Base-by-base conservation (phyloP, 2,888 invertebrate genomes). In the Drosophila barbarae region DNA sequence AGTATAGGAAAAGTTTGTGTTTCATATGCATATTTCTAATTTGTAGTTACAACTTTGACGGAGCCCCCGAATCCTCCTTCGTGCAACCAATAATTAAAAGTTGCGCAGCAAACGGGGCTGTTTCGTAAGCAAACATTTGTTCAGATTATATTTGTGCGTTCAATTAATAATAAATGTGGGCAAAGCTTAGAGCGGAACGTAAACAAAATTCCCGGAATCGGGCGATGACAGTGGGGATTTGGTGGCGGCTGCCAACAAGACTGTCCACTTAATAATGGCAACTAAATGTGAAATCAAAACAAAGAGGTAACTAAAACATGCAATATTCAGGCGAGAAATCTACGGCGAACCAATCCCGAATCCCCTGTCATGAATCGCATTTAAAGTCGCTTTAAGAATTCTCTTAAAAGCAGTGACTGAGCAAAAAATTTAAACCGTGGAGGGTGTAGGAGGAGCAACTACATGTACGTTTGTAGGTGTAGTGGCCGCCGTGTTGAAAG, bases 391-490 rank as follows among this genome's bases (percentile, higher is more conserved):
- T 73, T 81, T 69, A 73, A 72, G 63, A 80, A 85, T 64, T 77
- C 85, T 85, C 77, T 80, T 80, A 80, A 80, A 80, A 58, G 64
- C 73, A 49, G 74, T 80, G 79, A 80, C 77, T 50, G 46, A 47
- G 81, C 79, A 73, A 59, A 36, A 38, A 35, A 30, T 32, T 23
- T 30, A 34, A 15, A 2, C 10, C 32, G 30, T 8, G 21, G 23
- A 26, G 58, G 46, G 46, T 47, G 46, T 47, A 35, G 42, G 23
- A 57, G 42, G 23, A 18, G 38, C 32, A 32, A 34, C 42, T 23
- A 44, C 41, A 39, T 26, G 6, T 6, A 26, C 6, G 2, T 26
- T 6, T 50, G 58, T 55, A 58, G 79, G 51, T 61, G 30, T 67
- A 50, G 49, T 67, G 65, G 35, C 42, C 34, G 54, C 46, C 63